These are phyloP conservation scores for Neuroterus valhalla DNA, from an alignment of 1,140 invertebrate species.

Conservation along the genomic window DNA sequence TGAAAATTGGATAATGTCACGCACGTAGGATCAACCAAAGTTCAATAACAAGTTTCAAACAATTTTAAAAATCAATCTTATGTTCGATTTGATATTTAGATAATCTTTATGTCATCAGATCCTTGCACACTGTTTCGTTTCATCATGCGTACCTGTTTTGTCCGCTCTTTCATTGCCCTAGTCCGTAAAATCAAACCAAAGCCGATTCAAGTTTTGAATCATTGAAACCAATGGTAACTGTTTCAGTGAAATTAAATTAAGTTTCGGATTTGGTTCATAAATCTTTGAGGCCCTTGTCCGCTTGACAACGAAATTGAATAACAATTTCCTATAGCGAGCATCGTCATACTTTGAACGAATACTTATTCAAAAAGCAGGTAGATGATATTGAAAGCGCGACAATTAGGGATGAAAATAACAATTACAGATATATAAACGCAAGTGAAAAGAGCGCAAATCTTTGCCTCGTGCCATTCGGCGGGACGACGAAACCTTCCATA, in stretches of 20 bases:
- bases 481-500: conserved; percentile 56
- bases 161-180: conserved; percentile 12
- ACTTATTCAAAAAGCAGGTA: conserved; percentile 12
- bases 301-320: conserved; percentile 17
- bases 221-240: too few relatives aligned
- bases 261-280: neutral
- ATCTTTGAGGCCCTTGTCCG: conserved; percentile 15
- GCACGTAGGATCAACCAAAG: conserved; percentile 9
- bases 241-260: neutral
- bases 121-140: conserved; percentile 24
- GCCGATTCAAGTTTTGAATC: too few relatives aligned
- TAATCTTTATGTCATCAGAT: conserved; percentile 18
- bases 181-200: too few relatives aligned
- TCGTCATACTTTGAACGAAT: neutral
- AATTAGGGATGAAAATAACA: conserved; percentile 17
- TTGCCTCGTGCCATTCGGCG: conserved; percentile 35
- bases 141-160: conserved; percentile 25
- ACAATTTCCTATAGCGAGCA: conserved; percentile 6
- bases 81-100: neutral
- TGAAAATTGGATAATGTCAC: conserved; percentile 14
- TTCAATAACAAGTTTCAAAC: neutral
- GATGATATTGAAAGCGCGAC: neutral
- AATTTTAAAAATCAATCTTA: conserved; percentile 8
- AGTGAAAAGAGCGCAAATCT: conserved; percentile 30
- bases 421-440: conserved; percentile 13